phyloP scores from a whole-genome alignment of 2,888 invertebrate genomes.

The Torymus texanus region DNA sequence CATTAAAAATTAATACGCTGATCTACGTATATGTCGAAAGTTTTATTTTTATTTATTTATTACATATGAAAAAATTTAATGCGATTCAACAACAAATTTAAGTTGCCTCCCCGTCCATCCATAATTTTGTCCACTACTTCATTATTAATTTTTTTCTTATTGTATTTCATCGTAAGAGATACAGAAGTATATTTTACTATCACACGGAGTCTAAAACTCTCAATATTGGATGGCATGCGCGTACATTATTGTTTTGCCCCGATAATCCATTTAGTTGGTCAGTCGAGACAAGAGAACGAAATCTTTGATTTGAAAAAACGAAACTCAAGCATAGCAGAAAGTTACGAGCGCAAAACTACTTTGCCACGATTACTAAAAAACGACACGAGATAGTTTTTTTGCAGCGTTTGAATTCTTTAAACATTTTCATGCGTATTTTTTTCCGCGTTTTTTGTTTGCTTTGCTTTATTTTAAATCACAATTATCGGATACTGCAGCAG shows the following conservation, averaged over 20 bases:
- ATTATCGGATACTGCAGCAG: conserved; percentile 46
- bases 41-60: conserved; percentile 5
- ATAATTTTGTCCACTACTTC: not conserved
- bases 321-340: conserved; percentile 52
- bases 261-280: not conserved
- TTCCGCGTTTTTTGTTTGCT: not conserved
- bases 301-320: not conserved
- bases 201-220: conserved; percentile 47
- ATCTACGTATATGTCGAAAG: conserved; percentile 13
- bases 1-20: conserved; percentile 7
- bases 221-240: conserved; percentile 44
- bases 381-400: conserved; percentile 8
- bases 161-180: conserved; percentile 13
- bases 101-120: not conserved
- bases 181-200: conserved; percentile 38
- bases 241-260: conserved; percentile 36
- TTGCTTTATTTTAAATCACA: conserved; percentile 23
- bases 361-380: conserved; percentile 34
- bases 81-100: not conserved
- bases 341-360: conserved; percentile 44
- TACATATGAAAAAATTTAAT: conserved; percentile 5
- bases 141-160: conserved; percentile 14
- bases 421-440: not conserved
- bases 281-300: conserved; percentile 6
- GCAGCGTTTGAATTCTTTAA: conserved; percentile 26